Evolutionary conservation across 2,888 invertebrate species (phyloP).

Genomic region (Xestia ashworthii): DNA sequence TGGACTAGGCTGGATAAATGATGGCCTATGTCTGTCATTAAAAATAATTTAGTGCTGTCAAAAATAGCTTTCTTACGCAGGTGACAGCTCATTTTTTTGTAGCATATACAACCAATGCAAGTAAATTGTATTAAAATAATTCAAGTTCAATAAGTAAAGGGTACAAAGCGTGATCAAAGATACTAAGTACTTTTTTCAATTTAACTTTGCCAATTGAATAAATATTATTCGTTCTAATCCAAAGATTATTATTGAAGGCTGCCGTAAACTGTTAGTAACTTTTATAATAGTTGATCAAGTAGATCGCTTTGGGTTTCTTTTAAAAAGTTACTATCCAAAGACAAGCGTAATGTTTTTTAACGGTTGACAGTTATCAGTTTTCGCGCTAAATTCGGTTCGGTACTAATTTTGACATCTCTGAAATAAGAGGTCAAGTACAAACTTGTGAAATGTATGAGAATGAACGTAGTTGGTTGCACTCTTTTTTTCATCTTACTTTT

Average conservation of each 20-base stretch:
- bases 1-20: constrained; percentile 32
- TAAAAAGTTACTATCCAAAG: constrained; percentile 9
- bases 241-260: constrained; percentile 35
- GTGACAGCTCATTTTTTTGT: neutral
- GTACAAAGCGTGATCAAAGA: constrained; percentile 23
- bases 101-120: neutral
- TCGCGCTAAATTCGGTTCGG: constrained; percentile 19
- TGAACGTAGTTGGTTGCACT: constrained; percentile 10
- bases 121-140: neutral
- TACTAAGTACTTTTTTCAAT: neutral
- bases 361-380: neutral
- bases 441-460: constrained; percentile 43
- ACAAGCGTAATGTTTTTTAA: constrained; percentile 3
- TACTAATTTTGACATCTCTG: constrained; percentile 55
- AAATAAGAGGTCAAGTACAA: constrained; percentile 61
- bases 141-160: constrained; percentile 2
- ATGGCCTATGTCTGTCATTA: neutral
- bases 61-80: constrained; percentile 4
- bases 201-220: constrained; percentile 46
- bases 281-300: constrained; percentile 48
- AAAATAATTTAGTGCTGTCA: constrained; percentile 7
- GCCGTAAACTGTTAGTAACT: constrained; percentile 54
- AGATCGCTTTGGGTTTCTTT: constrained; percentile 21
- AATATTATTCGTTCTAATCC: constrained; percentile 43
- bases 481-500: constrained; percentile 6